Evolutionary conservation across 2,797 vertebrate genomes (phyloP).

Genomic region (Aulostomus chinensis): DNA sequence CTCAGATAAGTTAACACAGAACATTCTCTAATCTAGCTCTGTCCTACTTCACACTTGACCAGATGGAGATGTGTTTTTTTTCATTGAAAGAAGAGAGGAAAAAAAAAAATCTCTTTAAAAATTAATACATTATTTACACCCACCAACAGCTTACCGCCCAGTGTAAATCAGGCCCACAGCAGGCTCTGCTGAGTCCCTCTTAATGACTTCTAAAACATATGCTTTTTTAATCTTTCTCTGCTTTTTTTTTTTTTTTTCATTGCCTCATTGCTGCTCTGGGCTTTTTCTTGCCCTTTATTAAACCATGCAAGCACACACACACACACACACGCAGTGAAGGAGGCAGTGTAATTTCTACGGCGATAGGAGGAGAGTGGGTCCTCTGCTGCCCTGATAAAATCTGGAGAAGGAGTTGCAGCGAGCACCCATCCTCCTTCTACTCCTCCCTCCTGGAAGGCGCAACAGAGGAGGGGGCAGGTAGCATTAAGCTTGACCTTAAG

Average conservation of each 20-base stretch:
- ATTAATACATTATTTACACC: constrained; percentile 81
- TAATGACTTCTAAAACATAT: constrained; percentile 81
- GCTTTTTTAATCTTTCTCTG: constrained; percentile 70
- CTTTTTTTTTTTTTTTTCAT: constrained; percentile 44
- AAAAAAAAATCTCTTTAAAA: constrained; percentile 77
- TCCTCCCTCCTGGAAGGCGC: constrained; percentile 23
- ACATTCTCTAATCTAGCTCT: constrained; percentile 78
- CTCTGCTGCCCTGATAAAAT: constrained; percentile 74
- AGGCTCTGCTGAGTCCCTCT: constrained; percentile 70
- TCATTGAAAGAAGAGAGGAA: constrained; percentile 56
- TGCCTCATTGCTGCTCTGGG: constrained; percentile 15
- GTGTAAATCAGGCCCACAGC: constrained; percentile 76
- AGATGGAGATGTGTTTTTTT: constrained; percentile 76
- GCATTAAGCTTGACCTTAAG: constrained; percentile 65
- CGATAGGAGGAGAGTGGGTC: constrained; percentile 58
- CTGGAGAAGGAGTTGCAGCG: constrained; percentile 33
- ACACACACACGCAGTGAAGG: constrained; percentile 44
- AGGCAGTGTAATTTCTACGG: constrained; percentile 55
- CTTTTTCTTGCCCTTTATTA: constrained; percentile 62
- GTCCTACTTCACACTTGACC: constrained; percentile 81
- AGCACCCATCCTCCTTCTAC: not conserved
- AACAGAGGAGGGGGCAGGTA: constrained; percentile 13
- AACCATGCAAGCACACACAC: constrained; percentile 39
- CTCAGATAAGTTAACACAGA: constrained; percentile 77
- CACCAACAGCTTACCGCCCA: constrained; percentile 60